Base-by-base conservation (phyloP, 2,888 invertebrate species). In the Lymantria monacha region DNA sequence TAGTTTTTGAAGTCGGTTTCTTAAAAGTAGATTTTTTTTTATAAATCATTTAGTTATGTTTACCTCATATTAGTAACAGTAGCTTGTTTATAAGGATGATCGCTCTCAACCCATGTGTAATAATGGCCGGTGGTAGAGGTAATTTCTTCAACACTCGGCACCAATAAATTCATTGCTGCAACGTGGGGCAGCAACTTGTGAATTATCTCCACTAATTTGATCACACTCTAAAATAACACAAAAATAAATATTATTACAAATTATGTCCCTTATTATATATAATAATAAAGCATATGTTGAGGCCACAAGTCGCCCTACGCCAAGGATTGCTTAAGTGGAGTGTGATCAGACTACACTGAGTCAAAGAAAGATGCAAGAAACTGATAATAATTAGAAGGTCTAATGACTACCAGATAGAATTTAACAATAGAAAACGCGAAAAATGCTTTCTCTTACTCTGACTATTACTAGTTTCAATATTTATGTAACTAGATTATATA, bases 61-160 rank as follows among this genome's bases (percentile, higher is more conserved):
- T 81, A 96, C 95, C 95, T 94, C 84, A 96, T 97, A 76, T 97
- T 96, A 40, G 95, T 94, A 33, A 98, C 95, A 13, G 95, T 93
- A 0, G 97, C 95, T 40, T 97, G 95, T 81, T 96, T 96, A 85
- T 99, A 99, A 0, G 99, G 99, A 92, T 99, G 99, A 40, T 98
- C 98, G 79, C 98, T 98, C 87, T 99, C 99, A 0, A 98, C 94
- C 92, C 97, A 95, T 5, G 97, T 96, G 79, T 97, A 98, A 86
- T 97, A 96, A 73, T 95, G 95, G 54, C 97, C 96, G 1, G 97
- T 96, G 30, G 97, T 97, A 46, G 83, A 77, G 12, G 74, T 70
- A 14, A 73, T 59, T 33, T 81, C 85, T 49, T 90, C 83, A 0
- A 67, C 53, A 8, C 55, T 66, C 0, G 89, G 86, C 22, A 86